Evolutionary conservation across 2,888 invertebrate genomes (phyloP), one percentile per base, ranked within the genome.

Genomic region (Drosophila setosimentum): DNA sequence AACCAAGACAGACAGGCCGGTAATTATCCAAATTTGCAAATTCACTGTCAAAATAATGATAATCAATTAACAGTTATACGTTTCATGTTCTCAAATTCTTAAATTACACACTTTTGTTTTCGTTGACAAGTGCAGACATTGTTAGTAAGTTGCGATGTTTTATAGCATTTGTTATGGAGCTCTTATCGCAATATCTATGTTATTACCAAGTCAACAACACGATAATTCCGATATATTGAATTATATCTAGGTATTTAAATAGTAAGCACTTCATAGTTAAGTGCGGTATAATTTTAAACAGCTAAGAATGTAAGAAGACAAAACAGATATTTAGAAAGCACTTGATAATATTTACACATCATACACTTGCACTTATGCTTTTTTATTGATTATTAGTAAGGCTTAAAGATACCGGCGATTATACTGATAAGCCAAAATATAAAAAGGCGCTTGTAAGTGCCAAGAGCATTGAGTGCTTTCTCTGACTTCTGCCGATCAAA

Each of bases 1-100:
- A 30, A n/a, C 40, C 18, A 67, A 18, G 7, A 49, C 29, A 32
- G 13, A 50, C 8, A 83, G 3, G 0, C 18, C 30, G 8, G 40
- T 21, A 32, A 65, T 8, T 6, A 60, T 11, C 8, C 16, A 58
- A 27, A 57, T 8, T 30, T 37, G 45, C 0, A 50, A 21, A 3
- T 27, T 7, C 86, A 83, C 83, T 83, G n/a, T 10, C 1, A 58
- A 51, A 18, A 3, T 50, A 32, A 48, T 29, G 1, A 3, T 30
- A 2, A 27, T 3, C 3, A 32, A 18, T 13, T 30, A 24, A n/a
- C 5, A n/a, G 1, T 18, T 42, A 13, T n/a, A 13, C n/a, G 3
- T 7, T 42, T n/a, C n/a, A n/a, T n/a, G n/a, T n/a, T n/a, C n/a
- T n/a, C n/a, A n/a, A n/a, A n/a, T n/a, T n/a, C 32, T 35, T 4